phyloP scores from a whole-genome alignment of 1,140 invertebrate genomes.

The Bombus pascuorum region DNA sequence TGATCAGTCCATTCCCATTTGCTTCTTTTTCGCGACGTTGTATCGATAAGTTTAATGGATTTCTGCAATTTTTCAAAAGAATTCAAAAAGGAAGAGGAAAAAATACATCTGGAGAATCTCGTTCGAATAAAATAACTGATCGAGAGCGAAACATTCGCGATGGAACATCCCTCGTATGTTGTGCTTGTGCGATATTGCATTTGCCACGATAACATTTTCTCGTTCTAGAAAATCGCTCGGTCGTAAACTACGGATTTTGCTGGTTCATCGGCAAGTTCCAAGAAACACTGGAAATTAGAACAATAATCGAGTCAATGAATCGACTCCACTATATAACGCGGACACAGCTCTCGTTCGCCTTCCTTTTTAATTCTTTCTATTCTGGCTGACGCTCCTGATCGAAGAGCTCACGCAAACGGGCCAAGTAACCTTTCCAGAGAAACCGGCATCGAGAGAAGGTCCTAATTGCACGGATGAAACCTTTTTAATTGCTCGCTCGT shows the following conservation, averaged over 20 bases:
- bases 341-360: background rate
- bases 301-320: conserved; percentile 33
- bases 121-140: background rate
- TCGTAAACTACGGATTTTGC: conserved; percentile 28
- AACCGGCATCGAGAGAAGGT: background rate
- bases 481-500: conserved; percentile 55
- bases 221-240: conserved; percentile 6
- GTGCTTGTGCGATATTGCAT: too few relatives aligned
- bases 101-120: background rate
- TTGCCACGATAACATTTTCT: background rate
- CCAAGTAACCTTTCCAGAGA: conserved; percentile 31
- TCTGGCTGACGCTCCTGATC: background rate
- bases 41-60: background rate
- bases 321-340: background rate
- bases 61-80: background rate
- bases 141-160: background rate
- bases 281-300: conserved; percentile 10
- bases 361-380: conserved; percentile 9
- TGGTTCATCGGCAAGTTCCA: background rate
- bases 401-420: conserved; percentile 19
- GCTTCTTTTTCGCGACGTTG: background rate
- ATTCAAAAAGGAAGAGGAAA: too few relatives aligned
- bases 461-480: conserved; percentile 49
- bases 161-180: background rate
- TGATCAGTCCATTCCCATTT: background rate